phyloP scores from a whole-genome alignment of 2,113 vertebrate genomes.

The Cyanoderma ruficeps region DNA sequence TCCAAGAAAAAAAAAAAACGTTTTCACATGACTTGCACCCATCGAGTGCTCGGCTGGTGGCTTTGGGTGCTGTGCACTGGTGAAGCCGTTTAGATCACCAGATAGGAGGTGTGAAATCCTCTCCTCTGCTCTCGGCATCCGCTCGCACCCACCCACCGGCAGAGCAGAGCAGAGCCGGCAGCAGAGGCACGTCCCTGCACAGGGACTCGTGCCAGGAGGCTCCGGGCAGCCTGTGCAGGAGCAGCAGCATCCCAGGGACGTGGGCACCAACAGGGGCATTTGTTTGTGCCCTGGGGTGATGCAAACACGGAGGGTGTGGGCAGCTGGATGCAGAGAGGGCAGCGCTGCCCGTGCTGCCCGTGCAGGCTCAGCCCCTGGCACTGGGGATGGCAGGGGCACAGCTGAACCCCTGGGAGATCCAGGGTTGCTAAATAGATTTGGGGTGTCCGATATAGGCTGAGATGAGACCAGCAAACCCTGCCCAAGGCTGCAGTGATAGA shows the following conservation, averaged over 20 bases:
- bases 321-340: not conserved
- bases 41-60: not conserved
- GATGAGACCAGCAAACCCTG: not conserved
- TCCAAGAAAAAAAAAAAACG: not conserved
- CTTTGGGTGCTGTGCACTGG: not conserved
- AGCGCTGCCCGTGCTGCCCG: not conserved
- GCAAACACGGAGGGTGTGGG: not conserved
- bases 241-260: not conserved
- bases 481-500: not conserved
- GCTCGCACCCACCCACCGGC: not conserved
- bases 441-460: not conserved
- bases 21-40: not conserved
- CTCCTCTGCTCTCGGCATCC: not conserved
- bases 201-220: not conserved
- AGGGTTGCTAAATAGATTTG: not conserved
- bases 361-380: not conserved
- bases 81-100: not conserved
- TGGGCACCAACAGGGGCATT: not conserved
- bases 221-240: not conserved
- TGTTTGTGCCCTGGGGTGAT: not conserved
- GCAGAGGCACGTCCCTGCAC: not conserved
- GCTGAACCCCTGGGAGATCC: not conserved
- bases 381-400: too few species aligned
- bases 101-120: conserved; percentile 30
- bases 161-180: not conserved